Evolutionary conservation across 2,113 vertebrate species (phyloP).

Genomic region (Larimichthys crocea): DNA sequence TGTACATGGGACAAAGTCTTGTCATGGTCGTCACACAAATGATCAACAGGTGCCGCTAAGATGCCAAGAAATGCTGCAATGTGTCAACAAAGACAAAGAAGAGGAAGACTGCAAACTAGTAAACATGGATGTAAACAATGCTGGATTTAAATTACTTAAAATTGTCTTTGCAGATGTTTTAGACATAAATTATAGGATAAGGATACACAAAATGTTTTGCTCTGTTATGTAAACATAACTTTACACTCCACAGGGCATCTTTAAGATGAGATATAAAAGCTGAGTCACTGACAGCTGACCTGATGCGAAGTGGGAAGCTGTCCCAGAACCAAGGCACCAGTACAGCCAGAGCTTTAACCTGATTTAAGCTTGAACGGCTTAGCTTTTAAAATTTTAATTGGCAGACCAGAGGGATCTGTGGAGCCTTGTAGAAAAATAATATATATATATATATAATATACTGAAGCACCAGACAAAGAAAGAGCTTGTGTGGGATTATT

Average conservation of each 20-base stretch:
- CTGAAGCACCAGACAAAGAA: background rate
- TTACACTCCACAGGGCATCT: background rate
- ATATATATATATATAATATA: no score
- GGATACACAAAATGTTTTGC: background rate
- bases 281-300: background rate
- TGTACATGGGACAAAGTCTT: no score
- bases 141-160: no score
- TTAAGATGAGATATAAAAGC: background rate
- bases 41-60: no score
- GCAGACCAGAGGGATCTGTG: background rate
- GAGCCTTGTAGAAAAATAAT: background rate
- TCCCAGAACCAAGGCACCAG: background rate
- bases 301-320: background rate
- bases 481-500: background rate
- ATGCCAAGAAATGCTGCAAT: background rate
- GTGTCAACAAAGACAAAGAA: no score
- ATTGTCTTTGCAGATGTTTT: background rate
- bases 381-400: background rate
- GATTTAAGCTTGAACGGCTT: background rate
- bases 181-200: background rate
- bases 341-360: background rate
- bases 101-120: no score
- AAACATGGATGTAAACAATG: no score
- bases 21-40: no score
- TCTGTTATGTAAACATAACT: background rate